Percentiles rank a stretch among this genome's conserved stretches.
phyloP scores from a whole-genome alignment of 2,888 invertebrate genomes.

The Philonicus albiceps region DNA sequence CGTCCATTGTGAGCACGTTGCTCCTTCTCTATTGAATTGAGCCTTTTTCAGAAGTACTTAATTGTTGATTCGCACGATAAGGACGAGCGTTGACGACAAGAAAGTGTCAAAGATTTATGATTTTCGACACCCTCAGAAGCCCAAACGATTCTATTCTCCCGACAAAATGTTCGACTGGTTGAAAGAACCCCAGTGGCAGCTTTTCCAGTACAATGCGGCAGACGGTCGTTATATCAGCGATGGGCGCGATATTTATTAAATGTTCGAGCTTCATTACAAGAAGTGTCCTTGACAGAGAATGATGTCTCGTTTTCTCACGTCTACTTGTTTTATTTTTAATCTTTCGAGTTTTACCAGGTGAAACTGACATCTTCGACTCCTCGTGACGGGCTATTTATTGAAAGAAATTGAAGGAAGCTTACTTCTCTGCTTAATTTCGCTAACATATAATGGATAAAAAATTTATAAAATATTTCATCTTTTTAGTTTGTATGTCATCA shows the following conservation, averaged over 20 bases:
- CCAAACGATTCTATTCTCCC: not conserved
- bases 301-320: not conserved
- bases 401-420: not conserved
- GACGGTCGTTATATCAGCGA: not conserved
- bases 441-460: not conserved
- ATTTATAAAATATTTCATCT: not conserved
- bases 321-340: not conserved
- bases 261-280: not conserved
- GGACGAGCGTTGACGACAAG: conserved; percentile 12
- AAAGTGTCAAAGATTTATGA: conserved; percentile 40
- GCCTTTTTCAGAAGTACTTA: conserved; percentile 34
- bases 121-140: not conserved
- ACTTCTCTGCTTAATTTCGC: not conserved
- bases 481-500: not conserved
- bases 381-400: not conserved
- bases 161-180: not conserved
- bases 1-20: conserved; percentile 6
- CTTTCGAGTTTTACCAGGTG: not conserved
- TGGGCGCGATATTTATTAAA: not conserved
- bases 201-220: not conserved
- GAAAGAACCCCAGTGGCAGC: not conserved
- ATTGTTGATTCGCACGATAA: conserved; percentile 39
- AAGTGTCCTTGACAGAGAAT: not conserved
- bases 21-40: conserved; percentile 1
- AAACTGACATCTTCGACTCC: not conserved